Evolutionary conservation across 2,797 vertebrate species (phyloP), one percentile per base, ranked within the genome.

Genomic region (Notolepis coatsorum): DNA sequence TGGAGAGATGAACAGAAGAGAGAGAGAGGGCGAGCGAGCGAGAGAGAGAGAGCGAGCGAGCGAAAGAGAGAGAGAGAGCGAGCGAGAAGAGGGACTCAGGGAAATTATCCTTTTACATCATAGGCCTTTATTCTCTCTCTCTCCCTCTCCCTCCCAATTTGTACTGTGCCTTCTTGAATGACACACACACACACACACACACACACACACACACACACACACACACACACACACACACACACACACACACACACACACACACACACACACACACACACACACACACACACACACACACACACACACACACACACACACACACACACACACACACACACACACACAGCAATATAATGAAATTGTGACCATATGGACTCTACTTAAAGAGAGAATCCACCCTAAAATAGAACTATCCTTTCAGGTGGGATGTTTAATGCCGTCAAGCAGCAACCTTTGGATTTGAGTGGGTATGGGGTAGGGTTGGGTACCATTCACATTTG

Each of bases 71-170:
- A n/a, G n/a, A n/a, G n/a, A n/a, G n/a, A n/a, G n/a, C n/a, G n/a
- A n/a, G n/a, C n/a, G n/a, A n/a, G 7, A 18, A 17, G 13, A 5
- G 15, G 45, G 23, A 13, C 10, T 13, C 25, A n/a, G 9, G 31
- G 13, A 49, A 12, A 42, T 7, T n/a, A n/a, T n/a, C n/a, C n/a
- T n/a, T n/a, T n/a, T n/a, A n/a, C n/a, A n/a, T n/a, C n/a, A n/a
- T n/a, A n/a, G n/a, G n/a, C n/a, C n/a, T n/a, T n/a, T n/a, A 23
- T 2, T 0, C 0, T 20, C 4, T 3, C 17, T 25, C 3, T 0
- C 41, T 39, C n/a, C n/a, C n/a, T 17, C 12, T 54, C 10, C 35
- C 8, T 13, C 18, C 27, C 28, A 53, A 10, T 10, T 4, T 13
- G 7, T 38, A 4, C 21, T 60, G 49, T 21, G 45, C 21, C 13